Percentiles rank a stretch among this genome's conserved stretches.
Conservation (phyloP, 2,888 invertebrate species). For the Erpobdella octoculata region DNA sequence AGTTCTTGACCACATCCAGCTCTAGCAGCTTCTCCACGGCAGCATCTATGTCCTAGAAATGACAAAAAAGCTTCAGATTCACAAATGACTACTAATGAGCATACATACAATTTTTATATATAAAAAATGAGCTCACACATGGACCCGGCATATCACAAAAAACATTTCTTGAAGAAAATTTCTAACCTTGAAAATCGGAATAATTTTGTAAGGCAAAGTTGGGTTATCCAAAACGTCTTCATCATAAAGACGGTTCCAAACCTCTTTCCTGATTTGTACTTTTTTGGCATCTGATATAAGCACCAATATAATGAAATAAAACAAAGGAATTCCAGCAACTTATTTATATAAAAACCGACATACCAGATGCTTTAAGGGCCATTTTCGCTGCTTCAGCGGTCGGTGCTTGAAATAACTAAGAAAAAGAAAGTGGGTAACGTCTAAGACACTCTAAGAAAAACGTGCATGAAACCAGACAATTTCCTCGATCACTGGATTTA, state of each 20-base stretch:
- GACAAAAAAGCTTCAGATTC: neutral
- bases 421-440: no score
- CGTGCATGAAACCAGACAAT: no score
- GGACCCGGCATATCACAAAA: no score
- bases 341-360: neutral
- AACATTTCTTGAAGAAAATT: no score
- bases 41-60: slow-evolving; percentile 13
- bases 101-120: no score
- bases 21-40: slow-evolving; percentile 25
- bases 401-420: no score
- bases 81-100: no score
- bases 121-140: no score
- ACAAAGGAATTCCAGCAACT: neutral
- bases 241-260: slow-evolving; percentile 23
- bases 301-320: neutral
- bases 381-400: slow-evolving; percentile 19
- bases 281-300: slow-evolving; percentile 4
- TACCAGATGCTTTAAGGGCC: slow-evolving; percentile 18
- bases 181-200: slow-evolving; percentile 20
- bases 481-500: no score
- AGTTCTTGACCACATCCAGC: slow-evolving; percentile 17
- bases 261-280: slow-evolving; percentile 19
- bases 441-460: no score
- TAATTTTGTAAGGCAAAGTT: slow-evolving; percentile 22
- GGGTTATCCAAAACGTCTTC: slow-evolving; percentile 9